Evolutionary conservation across 2,113 vertebrate species (phyloP).

Genomic region (Clarias macrocephalus): DNA sequence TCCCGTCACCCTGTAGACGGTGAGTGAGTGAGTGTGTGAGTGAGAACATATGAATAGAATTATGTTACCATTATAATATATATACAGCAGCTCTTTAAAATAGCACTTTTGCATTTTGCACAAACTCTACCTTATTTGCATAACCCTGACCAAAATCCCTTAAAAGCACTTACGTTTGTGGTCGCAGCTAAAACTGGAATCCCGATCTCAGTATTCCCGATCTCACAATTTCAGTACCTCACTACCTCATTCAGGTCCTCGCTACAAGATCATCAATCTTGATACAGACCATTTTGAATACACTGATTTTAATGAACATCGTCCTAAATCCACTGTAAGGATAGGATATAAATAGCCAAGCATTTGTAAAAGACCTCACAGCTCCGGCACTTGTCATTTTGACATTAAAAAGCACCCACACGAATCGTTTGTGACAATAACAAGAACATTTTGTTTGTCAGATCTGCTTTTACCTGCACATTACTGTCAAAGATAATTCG

Average conservation of each 20-base stretch:
- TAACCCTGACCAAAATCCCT: not conserved
- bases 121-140: not conserved
- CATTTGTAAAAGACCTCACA: not conserved
- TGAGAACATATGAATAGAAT: not conserved
- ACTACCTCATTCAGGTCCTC: not conserved
- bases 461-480: slow-evolving; percentile 43
- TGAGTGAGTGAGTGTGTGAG: too few species aligned
- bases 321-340: too few species aligned
- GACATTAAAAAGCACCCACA: slow-evolving; percentile 51
- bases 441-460: slow-evolving; percentile 57
- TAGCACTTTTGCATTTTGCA: not conserved
- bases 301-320: not conserved
- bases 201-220: not conserved
- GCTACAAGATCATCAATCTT: not conserved
- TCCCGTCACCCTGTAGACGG: too few species aligned
- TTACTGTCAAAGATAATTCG: slow-evolving; percentile 16
- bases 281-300: not conserved
- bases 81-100: not conserved
- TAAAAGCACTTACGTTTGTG: not conserved
- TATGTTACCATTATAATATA: not conserved
- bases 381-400: slow-evolving; percentile 45
- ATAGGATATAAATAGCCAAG: too few species aligned
- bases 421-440: slow-evolving; percentile 64
- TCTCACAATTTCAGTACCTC: not conserved
- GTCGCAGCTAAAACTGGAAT: not conserved